Evolutionary conservation across 2,797 vertebrate genomes (phyloP).

Genomic region (Clarias platycephalus): DNA sequence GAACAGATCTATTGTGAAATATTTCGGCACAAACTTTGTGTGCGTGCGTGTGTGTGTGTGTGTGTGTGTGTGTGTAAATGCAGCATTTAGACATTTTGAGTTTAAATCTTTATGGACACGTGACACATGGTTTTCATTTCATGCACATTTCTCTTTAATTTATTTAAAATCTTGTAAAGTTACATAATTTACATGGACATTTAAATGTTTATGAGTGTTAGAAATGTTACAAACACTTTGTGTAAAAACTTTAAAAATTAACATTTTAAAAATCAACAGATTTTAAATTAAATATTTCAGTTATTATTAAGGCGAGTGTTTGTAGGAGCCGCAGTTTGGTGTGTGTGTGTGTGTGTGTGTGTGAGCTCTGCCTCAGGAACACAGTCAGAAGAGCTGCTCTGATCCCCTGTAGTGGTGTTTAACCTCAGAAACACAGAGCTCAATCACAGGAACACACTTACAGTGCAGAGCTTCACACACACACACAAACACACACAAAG

Average conservation of each 20-base stretch:
- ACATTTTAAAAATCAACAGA: not conserved
- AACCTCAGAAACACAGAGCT: no score
- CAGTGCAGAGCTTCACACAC: not conserved
- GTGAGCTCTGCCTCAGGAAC: not conserved
- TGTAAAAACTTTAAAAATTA: not conserved
- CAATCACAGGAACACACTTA: not conserved
- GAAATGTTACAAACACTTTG: not conserved
- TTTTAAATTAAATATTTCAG: not conserved
- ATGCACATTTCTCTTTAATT: conserved; percentile 9
- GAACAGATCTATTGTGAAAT: not conserved
- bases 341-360: no score
- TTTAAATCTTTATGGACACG: not conserved
- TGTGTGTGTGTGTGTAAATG: not conserved
- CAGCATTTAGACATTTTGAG: not conserved
- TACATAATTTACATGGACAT: not conserved
- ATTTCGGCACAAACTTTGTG: not conserved
- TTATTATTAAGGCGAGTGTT: not conserved
- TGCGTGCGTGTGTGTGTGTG: not conserved
- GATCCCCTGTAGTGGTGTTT: no score
- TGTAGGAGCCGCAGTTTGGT: no score
- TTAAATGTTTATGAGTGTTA: not conserved
- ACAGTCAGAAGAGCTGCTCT: no score
- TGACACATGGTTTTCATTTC: not conserved
- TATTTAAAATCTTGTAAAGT: not conserved
- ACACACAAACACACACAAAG: not conserved